These are phyloP conservation scores for Euplagia quadripunctaria DNA, from an alignment of 2,888 invertebrate genomes.

Conservation along the genomic window DNA sequence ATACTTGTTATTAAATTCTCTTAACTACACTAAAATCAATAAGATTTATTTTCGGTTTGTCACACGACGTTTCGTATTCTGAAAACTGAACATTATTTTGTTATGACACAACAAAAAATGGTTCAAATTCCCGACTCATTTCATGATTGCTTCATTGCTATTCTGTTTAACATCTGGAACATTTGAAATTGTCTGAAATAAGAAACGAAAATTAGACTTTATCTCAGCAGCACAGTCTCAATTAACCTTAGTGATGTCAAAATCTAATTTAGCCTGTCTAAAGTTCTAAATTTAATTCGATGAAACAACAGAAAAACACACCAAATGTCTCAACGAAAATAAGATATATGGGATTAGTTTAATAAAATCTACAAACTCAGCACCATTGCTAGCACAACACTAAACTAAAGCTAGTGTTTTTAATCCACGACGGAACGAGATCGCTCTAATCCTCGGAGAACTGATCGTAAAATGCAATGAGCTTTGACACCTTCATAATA, in stretches of 20 bases:
- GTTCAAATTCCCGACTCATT: neutral
- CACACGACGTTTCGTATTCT: neutral
- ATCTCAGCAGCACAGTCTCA: neutral
- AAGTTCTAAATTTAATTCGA: neutral
- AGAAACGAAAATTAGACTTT: neutral
- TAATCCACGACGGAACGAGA: constrained; percentile 36
- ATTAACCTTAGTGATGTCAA: neutral
- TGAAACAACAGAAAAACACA: neutral
- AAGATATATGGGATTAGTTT: neutral
- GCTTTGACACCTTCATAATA: constrained; percentile 26
- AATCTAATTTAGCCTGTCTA: neutral
- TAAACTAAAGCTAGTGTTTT: constrained; percentile 16
- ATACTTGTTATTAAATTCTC: too few species aligned
- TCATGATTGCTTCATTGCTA: neutral
- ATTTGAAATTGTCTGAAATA: neutral
- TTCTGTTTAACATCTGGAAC: neutral
- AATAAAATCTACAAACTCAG: neutral
- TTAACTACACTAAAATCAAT: too few species aligned
- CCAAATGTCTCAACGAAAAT: neutral
- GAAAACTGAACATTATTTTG: neutral
- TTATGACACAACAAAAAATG: neutral
- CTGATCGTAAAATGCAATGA: constrained; percentile 39
- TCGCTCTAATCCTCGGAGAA: constrained; percentile 18
- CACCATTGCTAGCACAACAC: neutral
- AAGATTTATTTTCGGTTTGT: too few species aligned